These are phyloP conservation scores for Monoplex corrugatus DNA, from an alignment of 2,888 invertebrate species.

Conservation along the genomic window DNA sequence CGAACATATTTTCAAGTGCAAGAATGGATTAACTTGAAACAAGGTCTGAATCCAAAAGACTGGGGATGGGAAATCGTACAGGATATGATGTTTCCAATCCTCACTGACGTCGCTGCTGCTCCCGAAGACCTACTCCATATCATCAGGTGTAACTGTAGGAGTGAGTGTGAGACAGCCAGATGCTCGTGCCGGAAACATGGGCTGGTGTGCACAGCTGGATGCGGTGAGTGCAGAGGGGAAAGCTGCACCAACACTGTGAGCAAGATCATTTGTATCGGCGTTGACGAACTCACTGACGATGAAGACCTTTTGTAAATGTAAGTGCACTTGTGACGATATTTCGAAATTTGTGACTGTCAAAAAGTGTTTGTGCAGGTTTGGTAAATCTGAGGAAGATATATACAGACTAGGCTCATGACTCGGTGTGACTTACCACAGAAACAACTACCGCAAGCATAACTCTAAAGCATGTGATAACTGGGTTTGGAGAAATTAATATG, in stretches of 20 bases:
- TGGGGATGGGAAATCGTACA: slow-evolving; percentile 26
- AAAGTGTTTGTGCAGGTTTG: no score
- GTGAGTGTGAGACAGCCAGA: slow-evolving; percentile 8
- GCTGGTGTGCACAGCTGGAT: slow-evolving; percentile 15
- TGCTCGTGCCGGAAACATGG: slow-evolving; percentile 37
- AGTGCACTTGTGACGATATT: no score
- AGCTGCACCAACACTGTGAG: slow-evolving; percentile 7
- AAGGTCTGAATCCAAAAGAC: background rate
- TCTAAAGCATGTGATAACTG: no score
- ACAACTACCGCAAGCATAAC: no score
- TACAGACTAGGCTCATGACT: no score
- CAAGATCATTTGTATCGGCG: no score
- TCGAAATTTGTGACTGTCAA: no score
- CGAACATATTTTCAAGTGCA: background rate
- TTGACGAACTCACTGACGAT: no score
- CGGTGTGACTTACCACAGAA: no score
- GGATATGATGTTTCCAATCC: background rate
- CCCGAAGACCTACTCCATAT: slow-evolving; percentile 27
- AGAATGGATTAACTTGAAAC: background rate
- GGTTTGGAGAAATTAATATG: no score
- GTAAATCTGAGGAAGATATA: no score
- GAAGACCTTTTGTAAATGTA: no score
- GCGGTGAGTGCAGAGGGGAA: background rate
- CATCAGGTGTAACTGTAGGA: slow-evolving; percentile 10
- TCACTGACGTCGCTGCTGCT: slow-evolving; percentile 19